phyloP scores from a whole-genome alignment of 2,113 vertebrate species.

The Castor canadensis region DNA sequence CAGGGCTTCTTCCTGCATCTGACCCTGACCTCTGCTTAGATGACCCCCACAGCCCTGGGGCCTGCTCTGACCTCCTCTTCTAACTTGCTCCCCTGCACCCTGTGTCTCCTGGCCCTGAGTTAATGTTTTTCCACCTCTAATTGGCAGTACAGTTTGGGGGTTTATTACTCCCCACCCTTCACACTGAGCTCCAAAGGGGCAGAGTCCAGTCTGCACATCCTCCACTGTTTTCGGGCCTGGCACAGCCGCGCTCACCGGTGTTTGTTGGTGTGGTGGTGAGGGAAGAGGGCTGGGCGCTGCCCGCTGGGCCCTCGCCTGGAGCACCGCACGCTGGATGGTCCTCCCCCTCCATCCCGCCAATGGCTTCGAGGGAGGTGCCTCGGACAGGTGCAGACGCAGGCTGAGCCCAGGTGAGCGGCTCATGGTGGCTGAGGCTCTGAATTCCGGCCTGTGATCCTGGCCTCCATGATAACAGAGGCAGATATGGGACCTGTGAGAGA shows the following conservation, averaged over 20 bases:
- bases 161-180: not conserved
- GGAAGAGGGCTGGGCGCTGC: not conserved
- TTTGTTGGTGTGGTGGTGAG: not conserved
- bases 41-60: not conserved
- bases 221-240: not conserved
- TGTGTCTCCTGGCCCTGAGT: not conserved
- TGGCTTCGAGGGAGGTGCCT: not conserved
- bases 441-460: rapidly evolving
- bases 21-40: not conserved
- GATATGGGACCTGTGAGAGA: not conserved
- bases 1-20: not conserved
- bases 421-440: not conserved
- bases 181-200: not conserved
- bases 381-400: not conserved
- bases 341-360: not conserved
- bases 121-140: not conserved
- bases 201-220: not conserved
- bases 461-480: not conserved
- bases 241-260: not conserved
- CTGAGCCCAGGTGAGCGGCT: not conserved
- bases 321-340: not conserved
- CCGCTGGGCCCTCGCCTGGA: not conserved
- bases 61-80: not conserved
- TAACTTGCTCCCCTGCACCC: not conserved
- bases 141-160: not conserved